phyloP scores from a whole-genome alignment of 2,888 invertebrate species.

The Phyllotreta cruciferae region DNA sequence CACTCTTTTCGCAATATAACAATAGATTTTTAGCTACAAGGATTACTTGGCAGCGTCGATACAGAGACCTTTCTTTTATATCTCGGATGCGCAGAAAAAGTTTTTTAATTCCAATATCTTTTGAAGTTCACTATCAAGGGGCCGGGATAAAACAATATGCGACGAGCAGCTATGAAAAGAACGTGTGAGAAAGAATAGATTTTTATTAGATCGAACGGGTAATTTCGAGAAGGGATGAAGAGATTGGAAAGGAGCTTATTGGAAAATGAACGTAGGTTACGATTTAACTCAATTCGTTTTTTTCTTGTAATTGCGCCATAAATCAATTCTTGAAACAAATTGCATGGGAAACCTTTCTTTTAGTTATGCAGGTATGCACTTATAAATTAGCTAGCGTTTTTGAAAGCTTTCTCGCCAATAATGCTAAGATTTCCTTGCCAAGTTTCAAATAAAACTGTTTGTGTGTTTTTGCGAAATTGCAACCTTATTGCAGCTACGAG shows the following conservation, averaged over 20 bases:
- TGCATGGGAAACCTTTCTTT: too few species aligned
- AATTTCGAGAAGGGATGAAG: constrained; percentile 15
- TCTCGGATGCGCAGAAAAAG: constrained; percentile 20
- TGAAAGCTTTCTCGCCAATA: background rate
- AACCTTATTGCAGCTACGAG: constrained; percentile 10
- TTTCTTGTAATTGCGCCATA: background rate
- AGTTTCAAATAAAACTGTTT: constrained; percentile 11
- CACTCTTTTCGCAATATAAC: background rate
- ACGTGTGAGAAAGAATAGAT: constrained; percentile 25
- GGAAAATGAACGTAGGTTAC: constrained; percentile 20
- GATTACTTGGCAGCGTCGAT: background rate
- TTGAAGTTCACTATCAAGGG: constrained; percentile 29
- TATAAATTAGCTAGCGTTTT: background rate
- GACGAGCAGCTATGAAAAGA: constrained; percentile 23
- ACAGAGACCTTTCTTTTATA: background rate
- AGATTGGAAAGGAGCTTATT: constrained; percentile 25
- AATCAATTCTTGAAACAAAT: constrained; percentile 1
- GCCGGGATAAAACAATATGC: constrained; percentile 27
- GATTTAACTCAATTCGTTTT: too few species aligned
- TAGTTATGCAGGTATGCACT: background rate
- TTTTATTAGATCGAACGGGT: constrained; percentile 26
- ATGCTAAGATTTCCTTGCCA: constrained; percentile 2
- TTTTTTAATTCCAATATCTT: constrained; percentile 32
- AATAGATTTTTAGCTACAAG: constrained; percentile 7
- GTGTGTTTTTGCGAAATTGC: constrained; percentile 8